Conservation (phyloP, 92 coral and sea anemone genomes). For the Heliopora coerulea region DNA sequence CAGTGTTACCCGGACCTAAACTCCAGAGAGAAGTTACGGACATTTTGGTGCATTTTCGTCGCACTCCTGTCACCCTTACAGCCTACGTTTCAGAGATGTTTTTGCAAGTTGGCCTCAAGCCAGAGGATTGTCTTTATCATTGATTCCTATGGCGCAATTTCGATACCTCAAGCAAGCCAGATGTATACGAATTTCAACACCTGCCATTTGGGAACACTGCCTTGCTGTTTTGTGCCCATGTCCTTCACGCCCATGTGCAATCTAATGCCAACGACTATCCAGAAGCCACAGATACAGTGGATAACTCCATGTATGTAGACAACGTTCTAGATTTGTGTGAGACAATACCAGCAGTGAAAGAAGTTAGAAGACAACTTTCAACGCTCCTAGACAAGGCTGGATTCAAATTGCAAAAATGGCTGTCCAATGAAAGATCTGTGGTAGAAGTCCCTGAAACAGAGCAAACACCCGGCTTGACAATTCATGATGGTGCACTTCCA, state of each 20-base stretch:
- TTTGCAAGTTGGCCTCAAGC: slow-evolving; percentile 34
- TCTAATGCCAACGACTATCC: slow-evolving; percentile 40
- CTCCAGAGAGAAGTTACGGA: slow-evolving; percentile 47
- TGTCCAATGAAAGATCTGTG: slow-evolving; percentile 37
- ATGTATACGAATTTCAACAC: slow-evolving; percentile 19
- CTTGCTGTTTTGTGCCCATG: slow-evolving; percentile 51
- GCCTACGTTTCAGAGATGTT: slow-evolving; percentile 55
- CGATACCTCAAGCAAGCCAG: slow-evolving; percentile 37
- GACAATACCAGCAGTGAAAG: slow-evolving; percentile 43
- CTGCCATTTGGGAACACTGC: slow-evolving; percentile 46
- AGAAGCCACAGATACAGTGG: slow-evolving; percentile 45
- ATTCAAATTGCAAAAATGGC: slow-evolving; percentile 43
- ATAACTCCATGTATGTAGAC: slow-evolving; percentile 52
- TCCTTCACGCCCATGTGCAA: slow-evolving; percentile 41
- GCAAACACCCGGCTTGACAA: too few species aligned
- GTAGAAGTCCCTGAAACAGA: too few species aligned
- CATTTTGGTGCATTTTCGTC: slow-evolving; percentile 37
- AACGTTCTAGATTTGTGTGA: slow-evolving; percentile 61
- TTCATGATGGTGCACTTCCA: too few species aligned
- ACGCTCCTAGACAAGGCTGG: slow-evolving; percentile 39
- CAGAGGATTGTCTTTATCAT: slow-evolving; percentile 29
- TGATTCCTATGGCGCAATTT: slow-evolving; percentile 47
- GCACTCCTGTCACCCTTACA: slow-evolving; percentile 31
- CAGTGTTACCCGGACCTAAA: slow-evolving; percentile 43
- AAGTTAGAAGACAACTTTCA: slow-evolving; percentile 39